These are phyloP conservation scores for Zoanthus solanderi DNA, from an alignment of 92 coral and sea anemone genomes.

Conservation along the genomic window DNA sequence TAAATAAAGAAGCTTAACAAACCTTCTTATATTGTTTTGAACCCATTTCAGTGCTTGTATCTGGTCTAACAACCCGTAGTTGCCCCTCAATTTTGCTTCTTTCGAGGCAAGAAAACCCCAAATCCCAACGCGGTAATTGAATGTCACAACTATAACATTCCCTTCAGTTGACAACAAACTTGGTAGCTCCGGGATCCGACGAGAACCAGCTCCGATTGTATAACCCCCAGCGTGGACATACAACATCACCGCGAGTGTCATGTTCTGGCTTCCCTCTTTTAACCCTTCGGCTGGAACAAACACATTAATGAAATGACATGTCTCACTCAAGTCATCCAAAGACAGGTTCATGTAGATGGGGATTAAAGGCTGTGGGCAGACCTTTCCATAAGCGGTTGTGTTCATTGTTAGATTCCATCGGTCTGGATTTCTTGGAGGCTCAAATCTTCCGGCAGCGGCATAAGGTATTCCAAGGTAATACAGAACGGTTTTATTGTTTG, in stretches of 20 bases:
- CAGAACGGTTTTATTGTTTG: constrained; percentile 20
- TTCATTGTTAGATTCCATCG: constrained; percentile 14
- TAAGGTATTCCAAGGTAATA: constrained; percentile 22
- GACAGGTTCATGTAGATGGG: background rate
- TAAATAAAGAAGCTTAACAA: no score
- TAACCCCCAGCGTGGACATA: constrained; percentile 14
- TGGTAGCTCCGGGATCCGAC: background rate
- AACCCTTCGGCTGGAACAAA: background rate
- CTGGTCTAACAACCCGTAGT: constrained; percentile 52
- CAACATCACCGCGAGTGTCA: background rate
- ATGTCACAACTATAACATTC: constrained; percentile 23
- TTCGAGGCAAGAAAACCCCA: constrained; percentile 29
- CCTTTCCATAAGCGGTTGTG: constrained; percentile 21
- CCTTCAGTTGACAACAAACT: constrained; percentile 34
- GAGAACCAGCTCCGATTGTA: constrained; percentile 10
- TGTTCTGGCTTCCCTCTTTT: background rate
- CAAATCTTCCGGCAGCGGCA: constrained; percentile 2
- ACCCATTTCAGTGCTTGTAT: constrained; percentile 52
- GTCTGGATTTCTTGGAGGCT: constrained; percentile 9
- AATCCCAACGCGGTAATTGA: constrained; percentile 19
- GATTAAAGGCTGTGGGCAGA: constrained; percentile 21
- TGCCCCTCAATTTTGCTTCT: constrained; percentile 2
- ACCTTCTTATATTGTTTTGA: background rate
- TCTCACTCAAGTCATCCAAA: constrained; percentile 21
- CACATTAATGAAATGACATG: constrained; percentile 13